A percentile compares a stretch with the other conserved stretches of the same genome.
Conservation (phyloP, 2,113 vertebrate genomes). For the Lagenorhynchus albirostris region DNA sequence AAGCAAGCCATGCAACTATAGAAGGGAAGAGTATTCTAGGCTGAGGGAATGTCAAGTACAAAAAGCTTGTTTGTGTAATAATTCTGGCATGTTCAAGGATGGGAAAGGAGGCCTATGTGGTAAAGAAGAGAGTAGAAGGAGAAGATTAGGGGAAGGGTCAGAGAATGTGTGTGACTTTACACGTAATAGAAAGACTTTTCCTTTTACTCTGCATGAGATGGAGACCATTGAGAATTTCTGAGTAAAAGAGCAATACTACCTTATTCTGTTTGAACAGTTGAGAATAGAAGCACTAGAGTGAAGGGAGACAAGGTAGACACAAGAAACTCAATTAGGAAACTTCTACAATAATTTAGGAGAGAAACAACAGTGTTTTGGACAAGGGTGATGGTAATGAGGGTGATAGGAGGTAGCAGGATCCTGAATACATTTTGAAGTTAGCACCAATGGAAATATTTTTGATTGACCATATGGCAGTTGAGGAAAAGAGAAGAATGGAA, state of each 20-base stretch:
- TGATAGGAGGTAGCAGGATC: neutral
- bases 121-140: neutral
- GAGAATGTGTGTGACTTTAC: neutral
- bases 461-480: neutral
- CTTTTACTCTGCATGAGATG: neutral
- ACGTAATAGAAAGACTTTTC: neutral
- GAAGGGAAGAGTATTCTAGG: no score
- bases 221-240: neutral
- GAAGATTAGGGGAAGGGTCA: neutral
- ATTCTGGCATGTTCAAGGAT: no score
- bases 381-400: neutral
- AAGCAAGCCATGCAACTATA: no score
- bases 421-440: neutral
- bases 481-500: neutral
- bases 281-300: neutral
- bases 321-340: neutral
- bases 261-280: neutral
- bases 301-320: neutral
- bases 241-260: neutral
- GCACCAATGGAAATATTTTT: neutral
- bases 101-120: no score
- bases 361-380: neutral
- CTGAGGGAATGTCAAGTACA: no score
- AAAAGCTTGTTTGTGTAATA: no score
- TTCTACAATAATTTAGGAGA: neutral